Evolutionary conservation across 2,888 invertebrate species (phyloP), one percentile per base, ranked within the genome.

Genomic region (Amphipoea oculea): DNA sequence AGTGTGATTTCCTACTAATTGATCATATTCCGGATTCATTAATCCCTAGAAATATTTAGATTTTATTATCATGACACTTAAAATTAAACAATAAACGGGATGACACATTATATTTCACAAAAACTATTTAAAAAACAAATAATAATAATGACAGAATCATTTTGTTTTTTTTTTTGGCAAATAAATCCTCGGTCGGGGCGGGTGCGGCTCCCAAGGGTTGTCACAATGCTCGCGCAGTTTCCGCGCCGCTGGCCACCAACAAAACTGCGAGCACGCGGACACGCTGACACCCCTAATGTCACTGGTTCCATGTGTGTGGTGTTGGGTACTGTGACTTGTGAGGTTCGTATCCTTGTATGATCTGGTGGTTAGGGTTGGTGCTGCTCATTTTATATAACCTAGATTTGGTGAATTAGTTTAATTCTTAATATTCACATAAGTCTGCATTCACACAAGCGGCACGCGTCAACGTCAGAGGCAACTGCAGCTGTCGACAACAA

Each of bases 221-320:
- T 93, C 94, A 95, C 94, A 95, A 95, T 94, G 91, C 86, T 82
- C 90, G 88, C 89, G 81, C 90, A 90, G 93, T 94, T 96, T 96
- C 94, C 95, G 94, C 94, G 83, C 91, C 93, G 92, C 89, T 92
- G 94, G 89, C 85, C 94, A 88, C 91, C 89, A 91, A 96, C 95
- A 96, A 95, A 94, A 94, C 93, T 90, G 84, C 86, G 87, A 91
- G 92, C 88, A 89, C 90, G 91, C 89, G 90, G 91, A 90, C 89
- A 91, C 89, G 91, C 90, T 92, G 94, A 94, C 95, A 95, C 94
- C 95, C 95, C 94, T 95, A 93, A 94, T 94, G 93, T 92, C 91
- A 91, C 89, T 89, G 92, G 90, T 88, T 90, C 91, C 90, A 88
- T 91, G 86, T 89, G 88, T 89, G 88, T 88, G 89, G 86, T 90